A percentile compares a stretch with the other conserved stretches of the same genome.
Evolutionary conservation across 2,113 vertebrate species (phyloP).

Genomic region (Vulpes vulpes): DNA sequence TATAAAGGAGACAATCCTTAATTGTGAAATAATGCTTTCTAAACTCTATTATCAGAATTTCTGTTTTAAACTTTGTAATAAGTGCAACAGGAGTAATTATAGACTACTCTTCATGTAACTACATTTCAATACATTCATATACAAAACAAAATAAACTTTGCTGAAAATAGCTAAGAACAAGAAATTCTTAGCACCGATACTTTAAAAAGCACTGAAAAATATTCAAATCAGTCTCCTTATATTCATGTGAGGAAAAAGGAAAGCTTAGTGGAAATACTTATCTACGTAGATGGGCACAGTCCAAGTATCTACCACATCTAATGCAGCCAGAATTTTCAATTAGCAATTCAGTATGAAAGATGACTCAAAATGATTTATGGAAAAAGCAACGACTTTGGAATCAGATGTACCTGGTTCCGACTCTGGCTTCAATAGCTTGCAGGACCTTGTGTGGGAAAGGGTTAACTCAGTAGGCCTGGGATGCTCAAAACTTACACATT

Average conservation of each 20-base stretch:
- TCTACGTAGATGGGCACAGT: neutral
- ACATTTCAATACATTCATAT: neutral
- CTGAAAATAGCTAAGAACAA: conserved; percentile 50
- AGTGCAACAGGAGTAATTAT: neutral
- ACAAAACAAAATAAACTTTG: conserved; percentile 44
- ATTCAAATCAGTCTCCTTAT: neutral
- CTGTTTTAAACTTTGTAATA: conserved; percentile 49
- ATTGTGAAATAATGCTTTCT: neutral
- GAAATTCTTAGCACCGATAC: conserved; percentile 22
- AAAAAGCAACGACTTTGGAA: conserved; percentile 19
- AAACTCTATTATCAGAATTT: neutral
- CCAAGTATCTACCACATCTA: neutral
- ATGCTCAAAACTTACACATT: neutral
- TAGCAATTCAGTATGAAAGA: conserved; percentile 7
- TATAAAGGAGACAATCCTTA: conserved; percentile 48
- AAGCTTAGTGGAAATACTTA: neutral
- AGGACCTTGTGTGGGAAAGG: neutral
- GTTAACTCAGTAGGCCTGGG: neutral
- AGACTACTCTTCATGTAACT: neutral
- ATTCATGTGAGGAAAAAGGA: neutral
- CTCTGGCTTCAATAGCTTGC: neutral
- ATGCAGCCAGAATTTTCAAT: conserved; percentile 26
- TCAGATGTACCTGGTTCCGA: neutral
- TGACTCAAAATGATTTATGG: neutral
- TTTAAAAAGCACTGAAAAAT: conserved; percentile 32